Evolutionary conservation across 1,140 invertebrate genomes (phyloP).

Genomic region (Neuroterus valhalla): DNA sequence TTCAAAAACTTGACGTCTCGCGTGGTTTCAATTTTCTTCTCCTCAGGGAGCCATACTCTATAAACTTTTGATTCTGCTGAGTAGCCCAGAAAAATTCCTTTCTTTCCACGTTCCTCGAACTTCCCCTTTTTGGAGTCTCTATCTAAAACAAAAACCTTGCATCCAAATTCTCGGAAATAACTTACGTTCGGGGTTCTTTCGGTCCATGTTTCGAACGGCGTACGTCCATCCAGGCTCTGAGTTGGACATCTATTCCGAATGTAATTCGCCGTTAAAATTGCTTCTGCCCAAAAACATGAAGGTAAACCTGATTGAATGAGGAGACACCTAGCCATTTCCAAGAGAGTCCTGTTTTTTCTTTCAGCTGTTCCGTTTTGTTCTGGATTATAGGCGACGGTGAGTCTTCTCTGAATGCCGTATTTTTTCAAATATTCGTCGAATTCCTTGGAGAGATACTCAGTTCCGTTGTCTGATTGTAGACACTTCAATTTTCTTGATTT

Average conservation of each 20-base stretch:
- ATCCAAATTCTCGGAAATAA: conserved; percentile 50
- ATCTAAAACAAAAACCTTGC: conserved; percentile 31
- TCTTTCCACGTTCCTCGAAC: conserved; percentile 12
- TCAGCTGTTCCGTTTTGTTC: conserved; percentile 71
- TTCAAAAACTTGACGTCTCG: conserved; percentile 33
- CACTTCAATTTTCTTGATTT: conserved; percentile 53
- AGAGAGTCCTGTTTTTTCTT: conserved; percentile 62
- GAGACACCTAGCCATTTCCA: no score
- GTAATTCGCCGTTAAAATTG: conserved; percentile 47
- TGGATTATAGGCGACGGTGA: no score
- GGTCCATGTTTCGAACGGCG: conserved; percentile 54
- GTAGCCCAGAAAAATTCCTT: conserved; percentile 28
- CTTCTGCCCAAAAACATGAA: conserved; percentile 44
- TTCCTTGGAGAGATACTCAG: conserved; percentile 41
- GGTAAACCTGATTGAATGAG: conserved; percentile 44
- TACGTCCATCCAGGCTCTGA: conserved; percentile 42
- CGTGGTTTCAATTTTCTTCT: conserved; percentile 29
- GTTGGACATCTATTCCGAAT: conserved; percentile 49
- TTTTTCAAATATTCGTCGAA: conserved; percentile 45
- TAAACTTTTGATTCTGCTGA: conserved; percentile 32
- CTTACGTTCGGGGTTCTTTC: conserved; percentile 55
- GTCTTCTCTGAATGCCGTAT: no score
- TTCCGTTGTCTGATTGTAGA: conserved; percentile 53
- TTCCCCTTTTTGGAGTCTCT: conserved; percentile 31
- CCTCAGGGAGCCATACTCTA: conserved; percentile 34